Evolutionary conservation across 1,140 invertebrate species (phyloP).

Genomic region (Aleiodes sp.): DNA sequence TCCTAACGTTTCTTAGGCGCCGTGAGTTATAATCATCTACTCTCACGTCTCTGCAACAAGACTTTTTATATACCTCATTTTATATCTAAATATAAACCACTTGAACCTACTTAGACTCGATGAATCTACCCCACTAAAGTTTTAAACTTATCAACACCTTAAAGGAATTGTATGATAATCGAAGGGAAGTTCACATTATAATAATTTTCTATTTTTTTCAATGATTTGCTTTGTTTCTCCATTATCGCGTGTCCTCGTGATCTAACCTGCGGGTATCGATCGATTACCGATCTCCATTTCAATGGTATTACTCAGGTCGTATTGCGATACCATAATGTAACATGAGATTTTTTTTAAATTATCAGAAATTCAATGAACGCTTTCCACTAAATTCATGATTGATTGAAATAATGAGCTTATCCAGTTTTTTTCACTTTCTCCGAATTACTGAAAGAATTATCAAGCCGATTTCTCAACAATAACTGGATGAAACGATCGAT

Average conservation of each 20-base stretch:
- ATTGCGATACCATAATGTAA: neutral
- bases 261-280: neutral
- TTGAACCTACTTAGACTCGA: conserved; percentile 1
- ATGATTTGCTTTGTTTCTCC: neutral
- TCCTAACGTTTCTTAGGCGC: neutral
- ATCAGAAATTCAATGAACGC: too few species aligned
- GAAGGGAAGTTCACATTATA: neutral
- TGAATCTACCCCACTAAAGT: neutral
- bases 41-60: neutral
- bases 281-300: neutral
- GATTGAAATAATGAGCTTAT: too few species aligned
- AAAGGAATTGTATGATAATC: neutral
- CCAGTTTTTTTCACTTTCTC: too few species aligned
- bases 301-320: neutral
- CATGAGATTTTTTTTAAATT: too few species aligned
- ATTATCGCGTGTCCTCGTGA: neutral
- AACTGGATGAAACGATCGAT: too few species aligned
- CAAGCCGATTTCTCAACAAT: too few species aligned
- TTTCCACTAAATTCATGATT: too few species aligned
- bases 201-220: neutral
- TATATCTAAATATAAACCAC: conserved; percentile 2
- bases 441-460: too few species aligned
- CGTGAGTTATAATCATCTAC: conserved; percentile 1
- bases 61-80: neutral
- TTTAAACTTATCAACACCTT: neutral